Conservation (phyloP, 2,888 invertebrate species). For the Lasioglossum vierecki region DNA sequence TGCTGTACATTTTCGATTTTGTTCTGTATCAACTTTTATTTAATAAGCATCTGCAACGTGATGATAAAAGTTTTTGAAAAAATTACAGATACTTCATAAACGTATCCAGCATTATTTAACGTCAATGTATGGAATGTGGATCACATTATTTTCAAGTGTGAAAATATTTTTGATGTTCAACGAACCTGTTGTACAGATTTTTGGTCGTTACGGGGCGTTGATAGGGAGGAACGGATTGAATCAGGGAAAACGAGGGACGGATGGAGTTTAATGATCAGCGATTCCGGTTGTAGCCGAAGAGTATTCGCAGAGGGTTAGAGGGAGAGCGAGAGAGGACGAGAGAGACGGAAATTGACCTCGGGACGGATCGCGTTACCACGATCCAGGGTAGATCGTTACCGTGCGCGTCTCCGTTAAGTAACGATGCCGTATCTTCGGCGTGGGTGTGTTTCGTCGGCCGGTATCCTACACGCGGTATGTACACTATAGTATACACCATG, state of each 20-base stretch:
- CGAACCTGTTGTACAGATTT: neutral
- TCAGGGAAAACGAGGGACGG: neutral
- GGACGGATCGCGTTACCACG: constrained; percentile 39
- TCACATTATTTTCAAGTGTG: too few species aligned
- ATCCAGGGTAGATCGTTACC: constrained; percentile 46
- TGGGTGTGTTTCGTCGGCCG: constrained; percentile 31
- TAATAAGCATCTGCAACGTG: too few species aligned
- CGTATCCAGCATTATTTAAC: too few species aligned
- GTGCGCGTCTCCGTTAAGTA: constrained; percentile 44
- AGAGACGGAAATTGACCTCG: constrained; percentile 25
- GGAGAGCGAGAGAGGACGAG: neutral
- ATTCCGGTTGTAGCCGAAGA: neutral
- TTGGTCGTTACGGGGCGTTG: neutral
- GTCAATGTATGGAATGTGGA: too few species aligned
- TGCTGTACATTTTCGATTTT: too few species aligned
- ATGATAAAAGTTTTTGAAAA: too few species aligned
- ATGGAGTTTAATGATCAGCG: neutral
- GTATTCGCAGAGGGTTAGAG: neutral
- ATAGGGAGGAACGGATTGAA: neutral
- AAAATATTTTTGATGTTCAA: neutral
- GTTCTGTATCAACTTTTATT: too few species aligned
- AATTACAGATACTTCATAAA: too few species aligned
- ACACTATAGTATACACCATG: neutral
- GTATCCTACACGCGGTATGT: neutral
- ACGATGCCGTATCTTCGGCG: constrained; percentile 55